Evolutionary conservation across 1,140 invertebrate genomes (phyloP).

Genomic region (Coenobita brevimanus): DNA sequence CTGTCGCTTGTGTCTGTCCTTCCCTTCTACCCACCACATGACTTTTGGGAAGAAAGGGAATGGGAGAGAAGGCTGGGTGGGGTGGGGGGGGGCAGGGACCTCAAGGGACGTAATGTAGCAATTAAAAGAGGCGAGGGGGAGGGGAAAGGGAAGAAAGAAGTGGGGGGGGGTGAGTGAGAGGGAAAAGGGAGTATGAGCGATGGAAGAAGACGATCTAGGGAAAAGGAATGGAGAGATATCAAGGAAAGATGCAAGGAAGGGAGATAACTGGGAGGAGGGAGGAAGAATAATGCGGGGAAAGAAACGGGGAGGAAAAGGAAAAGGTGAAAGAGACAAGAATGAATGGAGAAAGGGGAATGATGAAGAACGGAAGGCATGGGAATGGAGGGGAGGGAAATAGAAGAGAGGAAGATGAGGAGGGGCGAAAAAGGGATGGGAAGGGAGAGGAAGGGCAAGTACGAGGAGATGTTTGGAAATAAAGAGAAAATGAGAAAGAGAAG

Average conservation of each 20-base stretch:
- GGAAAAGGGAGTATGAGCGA: not conserved
- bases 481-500: not conserved
- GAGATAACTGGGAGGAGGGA: no score
- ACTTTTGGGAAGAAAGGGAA: not conserved
- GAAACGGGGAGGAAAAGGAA: no score
- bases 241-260: no score
- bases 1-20: no score
- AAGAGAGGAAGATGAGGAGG: not conserved
- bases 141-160: conserved; percentile 1
- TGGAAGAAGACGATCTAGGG: not conserved
- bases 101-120: no score
- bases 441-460: not conserved
- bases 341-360: no score
- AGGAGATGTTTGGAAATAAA: not conserved
- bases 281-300: no score
- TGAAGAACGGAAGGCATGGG: not conserved
- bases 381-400: not conserved
- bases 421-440: not conserved
- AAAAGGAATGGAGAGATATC: not conserved
- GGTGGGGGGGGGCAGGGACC: not conserved
- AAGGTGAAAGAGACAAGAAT: no score
- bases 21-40: no score
- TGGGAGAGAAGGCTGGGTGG: not conserved
- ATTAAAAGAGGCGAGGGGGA: not conserved
- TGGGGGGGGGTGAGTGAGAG: not conserved